These are phyloP conservation scores for Cryptocephalus primarius DNA, from an alignment of 2,888 invertebrate genomes.

Conservation along the genomic window DNA sequence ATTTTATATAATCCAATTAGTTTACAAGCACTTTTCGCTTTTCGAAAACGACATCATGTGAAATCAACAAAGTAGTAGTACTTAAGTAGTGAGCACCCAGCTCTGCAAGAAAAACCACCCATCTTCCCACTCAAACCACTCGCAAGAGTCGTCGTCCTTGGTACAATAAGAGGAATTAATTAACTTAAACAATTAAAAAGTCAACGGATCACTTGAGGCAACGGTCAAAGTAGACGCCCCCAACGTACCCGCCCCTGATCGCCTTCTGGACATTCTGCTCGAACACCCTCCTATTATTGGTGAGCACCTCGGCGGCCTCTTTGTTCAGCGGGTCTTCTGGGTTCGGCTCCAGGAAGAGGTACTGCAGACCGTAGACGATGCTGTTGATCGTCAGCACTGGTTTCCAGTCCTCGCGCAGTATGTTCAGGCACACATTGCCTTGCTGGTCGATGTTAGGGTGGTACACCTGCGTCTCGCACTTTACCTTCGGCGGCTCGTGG, in stretches of 20 bases:
- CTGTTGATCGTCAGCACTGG: slow-evolving; percentile 96
- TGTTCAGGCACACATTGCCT: slow-evolving; percentile 95
- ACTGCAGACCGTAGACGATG: slow-evolving; percentile 94
- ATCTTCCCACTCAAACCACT: too few relatives aligned
- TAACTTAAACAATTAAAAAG: not conserved
- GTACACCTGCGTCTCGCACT: slow-evolving; percentile 95
- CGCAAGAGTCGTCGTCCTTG: too few relatives aligned
- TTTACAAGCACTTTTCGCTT: too few relatives aligned
- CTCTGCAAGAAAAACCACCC: too few relatives aligned
- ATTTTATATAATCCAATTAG: too few relatives aligned
- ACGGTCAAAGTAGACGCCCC: slow-evolving; percentile 88
- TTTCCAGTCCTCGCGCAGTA: slow-evolving; percentile 97
- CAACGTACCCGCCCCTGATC: slow-evolving; percentile 92
- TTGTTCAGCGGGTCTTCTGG: slow-evolving; percentile 98
- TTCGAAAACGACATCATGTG: too few relatives aligned
- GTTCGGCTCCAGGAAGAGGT: slow-evolving; percentile 96
- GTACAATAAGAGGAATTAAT: not conserved
- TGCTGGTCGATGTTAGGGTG: slow-evolving; percentile 98
- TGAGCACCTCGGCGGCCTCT: slow-evolving; percentile 94
- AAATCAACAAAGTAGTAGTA: too few relatives aligned
- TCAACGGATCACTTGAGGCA: slow-evolving; percentile 72
- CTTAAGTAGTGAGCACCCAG: too few relatives aligned
- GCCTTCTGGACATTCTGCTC: slow-evolving; percentile 94
- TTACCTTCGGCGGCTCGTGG: slow-evolving; percentile 97
- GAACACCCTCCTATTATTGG: slow-evolving; percentile 85